Evolutionary conservation across 2,888 invertebrate genomes (phyloP).

Genomic region (Acleris literana): DNA sequence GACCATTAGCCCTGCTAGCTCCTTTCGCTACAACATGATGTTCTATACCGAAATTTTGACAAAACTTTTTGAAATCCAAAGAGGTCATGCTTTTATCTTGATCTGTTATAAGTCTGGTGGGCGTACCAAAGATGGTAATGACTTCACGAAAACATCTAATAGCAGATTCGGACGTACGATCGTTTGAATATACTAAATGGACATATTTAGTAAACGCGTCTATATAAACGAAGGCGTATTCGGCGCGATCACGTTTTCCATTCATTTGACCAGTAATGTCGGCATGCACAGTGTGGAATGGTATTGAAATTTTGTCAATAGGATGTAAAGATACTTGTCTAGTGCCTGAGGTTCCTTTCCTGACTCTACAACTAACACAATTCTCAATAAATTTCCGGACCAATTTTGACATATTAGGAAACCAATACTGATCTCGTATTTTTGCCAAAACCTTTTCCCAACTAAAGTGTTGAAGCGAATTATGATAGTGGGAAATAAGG

Average conservation of each 20-base stretch:
- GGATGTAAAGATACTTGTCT: slow-evolving; percentile 35
- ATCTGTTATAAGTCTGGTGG: slow-evolving; percentile 28
- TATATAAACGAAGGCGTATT: slow-evolving; percentile 26
- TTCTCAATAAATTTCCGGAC: too few species aligned
- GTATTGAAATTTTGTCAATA: slow-evolving; percentile 36
- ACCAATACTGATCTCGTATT: slow-evolving; percentile 39
- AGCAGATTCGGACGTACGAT: slow-evolving; percentile 28
- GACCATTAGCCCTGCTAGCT: slow-evolving; percentile 37
- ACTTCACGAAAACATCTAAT: slow-evolving; percentile 2
- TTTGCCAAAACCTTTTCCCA: slow-evolving; percentile 38
- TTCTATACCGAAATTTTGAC: slow-evolving; percentile 5
- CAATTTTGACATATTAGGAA: slow-evolving; percentile 37
- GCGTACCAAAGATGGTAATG: slow-evolving; percentile 26
- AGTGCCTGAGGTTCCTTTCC: slow-evolving; percentile 30
- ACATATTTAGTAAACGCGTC: slow-evolving; percentile 20
- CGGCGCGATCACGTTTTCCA: slow-evolving; percentile 35
- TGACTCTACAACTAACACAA: too few species aligned
- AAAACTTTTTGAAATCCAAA: slow-evolving; percentile 33
- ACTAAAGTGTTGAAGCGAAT: slow-evolving; percentile 27
- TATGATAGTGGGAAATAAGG: slow-evolving; percentile 24
- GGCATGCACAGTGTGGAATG: background rate
- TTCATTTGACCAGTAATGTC: slow-evolving; percentile 40
- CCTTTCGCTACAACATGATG: slow-evolving; percentile 37
- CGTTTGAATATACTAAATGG: slow-evolving; percentile 32
- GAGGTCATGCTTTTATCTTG: slow-evolving; percentile 35